Percentiles rank a stretch among this genome's conserved stretches.
Evolutionary conservation across 2,797 vertebrate species (phyloP).

Genomic region (Notamacropus eugenii): DNA sequence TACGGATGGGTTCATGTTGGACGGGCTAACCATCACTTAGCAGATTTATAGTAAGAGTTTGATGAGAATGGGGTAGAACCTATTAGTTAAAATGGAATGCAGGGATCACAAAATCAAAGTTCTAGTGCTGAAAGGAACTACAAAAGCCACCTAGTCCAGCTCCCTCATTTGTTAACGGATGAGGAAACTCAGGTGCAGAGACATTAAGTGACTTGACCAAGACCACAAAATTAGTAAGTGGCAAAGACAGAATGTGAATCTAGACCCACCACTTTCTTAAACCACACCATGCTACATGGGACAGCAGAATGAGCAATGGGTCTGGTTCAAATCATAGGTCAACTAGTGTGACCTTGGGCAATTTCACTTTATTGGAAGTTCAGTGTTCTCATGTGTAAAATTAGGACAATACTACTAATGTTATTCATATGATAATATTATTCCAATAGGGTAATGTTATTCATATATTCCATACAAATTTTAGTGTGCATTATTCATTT

Average conservation of each 20-base stretch:
- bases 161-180: neutral
- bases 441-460: neutral
- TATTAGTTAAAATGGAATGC: neutral
- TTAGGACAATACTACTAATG: neutral
- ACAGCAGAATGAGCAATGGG: neutral
- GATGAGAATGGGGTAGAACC: neutral
- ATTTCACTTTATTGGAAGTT: neutral
- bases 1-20: neutral
- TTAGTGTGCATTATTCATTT: neutral
- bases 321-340: neutral
- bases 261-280: neutral
- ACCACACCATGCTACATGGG: neutral
- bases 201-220: neutral
- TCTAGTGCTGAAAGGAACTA: neutral
- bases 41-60: neutral
- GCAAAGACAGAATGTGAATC: neutral
- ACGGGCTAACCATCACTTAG: neutral
- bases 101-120: neutral
- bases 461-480: neutral
- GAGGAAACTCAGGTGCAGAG: neutral
- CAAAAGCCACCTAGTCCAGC: neutral
- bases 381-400: neutral
- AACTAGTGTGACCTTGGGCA: neutral
- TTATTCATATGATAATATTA: neutral
- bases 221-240: neutral